Evolutionary conservation across 2,888 invertebrate genomes (phyloP), one percentile per base, ranked within the genome.

Genomic region (Drosophila macrothrix): DNA sequence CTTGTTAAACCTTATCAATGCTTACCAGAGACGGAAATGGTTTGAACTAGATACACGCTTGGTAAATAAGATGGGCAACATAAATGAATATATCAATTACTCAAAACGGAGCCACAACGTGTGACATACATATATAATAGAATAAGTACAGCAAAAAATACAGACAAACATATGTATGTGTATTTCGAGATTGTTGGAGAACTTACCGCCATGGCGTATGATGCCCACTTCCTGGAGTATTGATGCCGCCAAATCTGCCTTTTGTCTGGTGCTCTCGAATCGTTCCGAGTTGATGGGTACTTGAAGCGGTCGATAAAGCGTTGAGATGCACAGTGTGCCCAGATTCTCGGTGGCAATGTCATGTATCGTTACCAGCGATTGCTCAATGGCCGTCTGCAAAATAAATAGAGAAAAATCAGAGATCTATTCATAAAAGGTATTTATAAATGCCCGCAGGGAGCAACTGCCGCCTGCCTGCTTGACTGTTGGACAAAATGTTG

Each of bases 191-290:
- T 41, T 50, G 49, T 50, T 19, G 33, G 50, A 29, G n/a, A 7
- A 91, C 93, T 93, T 92, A 95, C 95, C 95, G 79, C 94, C 95
- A 92, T 96, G 95, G 78, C 94, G 94, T 67, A 94, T 94, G 46
- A 95, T 94, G 59, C 96, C 96, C 39, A 97, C 94, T 91, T 96
- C 96, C 87, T 96, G 96, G 6, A 97, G 94, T 74, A 97, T 94
- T 76, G 95, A 95, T 53, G 97, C 96, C 6, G 97, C 96, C 83
- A 97, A 94, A 91, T 97, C 97, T 50, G 96, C 96, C 89, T 97
- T 96, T 90, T 97, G 96, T 76, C 96, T 94, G 25, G 96, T 96
- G 16, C 96, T 94, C 91, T 97, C 96, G 94, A 96, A 97, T 53
- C 96, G 94, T 53, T 95, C 94, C 3, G 96, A 95, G 92, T 96